Percentiles rank a stretch among this genome's conserved stretches.
phyloP scores from a whole-genome alignment of 1,140 invertebrate genomes.

The Drosophila subobscura region DNA sequence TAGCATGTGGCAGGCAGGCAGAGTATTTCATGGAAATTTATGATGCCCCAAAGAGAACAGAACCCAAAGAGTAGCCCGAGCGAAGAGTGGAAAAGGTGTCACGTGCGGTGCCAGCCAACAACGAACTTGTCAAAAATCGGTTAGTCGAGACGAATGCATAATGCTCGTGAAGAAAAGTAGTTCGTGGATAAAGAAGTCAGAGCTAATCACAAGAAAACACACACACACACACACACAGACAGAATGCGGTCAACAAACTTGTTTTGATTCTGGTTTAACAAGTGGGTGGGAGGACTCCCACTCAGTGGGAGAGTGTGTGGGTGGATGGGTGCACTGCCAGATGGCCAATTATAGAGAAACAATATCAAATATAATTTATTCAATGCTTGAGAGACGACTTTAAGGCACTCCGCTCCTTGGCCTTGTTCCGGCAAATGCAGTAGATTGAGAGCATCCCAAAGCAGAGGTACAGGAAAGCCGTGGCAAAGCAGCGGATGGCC shows the following conservation, averaged over 20 bases:
- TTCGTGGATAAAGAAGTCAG: slow-evolving; percentile 67
- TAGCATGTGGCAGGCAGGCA: slow-evolving; percentile 68
- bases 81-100: slow-evolving; percentile 58
- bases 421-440: slow-evolving; percentile 11
- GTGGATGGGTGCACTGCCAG: no score
- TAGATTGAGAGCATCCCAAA: slow-evolving; percentile 21
- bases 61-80: slow-evolving; percentile 1
- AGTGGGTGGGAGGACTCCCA: slow-evolving; percentile 26
- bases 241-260: slow-evolving; percentile 78
- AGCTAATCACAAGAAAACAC: slow-evolving; percentile 56
- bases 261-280: slow-evolving; percentile 44
- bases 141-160: slow-evolving; percentile 66
- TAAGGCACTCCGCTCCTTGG: slow-evolving; percentile 3
- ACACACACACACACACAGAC: no score
- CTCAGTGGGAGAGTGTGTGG: slow-evolving; percentile 21
- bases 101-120: slow-evolving; percentile 56
- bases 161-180: slow-evolving; percentile 37
- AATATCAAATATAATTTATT: slow-evolving; percentile 3
- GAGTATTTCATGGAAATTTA: slow-evolving; percentile 79
- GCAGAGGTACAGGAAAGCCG: slow-evolving; percentile 29
- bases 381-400: no score
- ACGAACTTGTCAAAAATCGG: slow-evolving; percentile 67
- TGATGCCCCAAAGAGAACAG: slow-evolving; percentile 47
- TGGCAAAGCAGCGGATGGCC: slow-evolving; percentile 43
- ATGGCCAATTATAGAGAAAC: background rate